phyloP scores from a whole-genome alignment of 2,113 vertebrate genomes.

The Spea multiplicata region DNA sequence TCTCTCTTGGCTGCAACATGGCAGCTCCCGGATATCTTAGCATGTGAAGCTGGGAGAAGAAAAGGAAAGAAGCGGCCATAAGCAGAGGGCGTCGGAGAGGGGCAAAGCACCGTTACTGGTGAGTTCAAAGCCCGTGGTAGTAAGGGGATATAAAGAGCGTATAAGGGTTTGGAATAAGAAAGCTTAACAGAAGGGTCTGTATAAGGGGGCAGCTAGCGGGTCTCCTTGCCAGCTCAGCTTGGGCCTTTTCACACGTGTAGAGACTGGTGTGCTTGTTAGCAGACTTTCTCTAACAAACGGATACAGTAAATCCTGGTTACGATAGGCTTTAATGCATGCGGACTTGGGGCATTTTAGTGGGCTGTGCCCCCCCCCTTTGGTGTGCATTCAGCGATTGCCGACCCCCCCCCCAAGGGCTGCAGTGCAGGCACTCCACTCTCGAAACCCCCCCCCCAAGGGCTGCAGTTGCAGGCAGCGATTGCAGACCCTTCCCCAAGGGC shows the following conservation, averaged over 20 bases:
- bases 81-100: too few relatives aligned
- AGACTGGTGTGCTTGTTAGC: background rate
- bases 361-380: background rate
- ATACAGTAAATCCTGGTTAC: too few relatives aligned
- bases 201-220: constrained; percentile 16
- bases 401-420: background rate
- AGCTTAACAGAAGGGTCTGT: background rate
- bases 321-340: background rate
- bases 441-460: background rate
- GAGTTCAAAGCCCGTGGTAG: too few relatives aligned
- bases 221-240: constrained; percentile 5
- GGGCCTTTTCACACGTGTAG: constrained; percentile 9
- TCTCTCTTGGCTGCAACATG: constrained; percentile 33
- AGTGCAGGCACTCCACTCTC: too few relatives aligned
- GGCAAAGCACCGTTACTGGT: background rate
- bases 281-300: too few relatives aligned
- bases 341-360: too few relatives aligned
- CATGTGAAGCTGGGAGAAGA: constrained; percentile 4
- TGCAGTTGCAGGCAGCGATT: too few relatives aligned
- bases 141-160: too few relatives aligned
- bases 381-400: background rate
- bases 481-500: too few relatives aligned
- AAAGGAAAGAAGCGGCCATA: background rate
- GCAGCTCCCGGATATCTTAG: background rate
- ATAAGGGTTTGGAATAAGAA: background rate